Percentiles rank a stretch among this genome's conserved stretches.
Conservation (phyloP, 2,888 invertebrate genomes). For the Pyrrhia umbra region DNA sequence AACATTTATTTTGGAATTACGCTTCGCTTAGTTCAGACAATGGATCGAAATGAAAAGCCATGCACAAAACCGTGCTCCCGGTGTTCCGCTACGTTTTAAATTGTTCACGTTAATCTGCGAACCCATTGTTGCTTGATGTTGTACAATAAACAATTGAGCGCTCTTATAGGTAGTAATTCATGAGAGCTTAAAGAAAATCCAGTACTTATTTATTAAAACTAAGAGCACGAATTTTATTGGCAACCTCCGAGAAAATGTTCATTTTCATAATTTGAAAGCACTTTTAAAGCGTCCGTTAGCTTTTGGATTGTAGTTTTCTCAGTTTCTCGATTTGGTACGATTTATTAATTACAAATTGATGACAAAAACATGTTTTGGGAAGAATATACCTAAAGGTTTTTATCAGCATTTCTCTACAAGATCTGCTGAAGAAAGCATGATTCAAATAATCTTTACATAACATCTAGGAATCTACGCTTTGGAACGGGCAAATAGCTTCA, state of each 20-base stretch:
- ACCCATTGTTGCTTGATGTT: not conserved
- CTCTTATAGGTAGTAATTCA: not conserved
- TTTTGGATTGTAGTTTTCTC: no score
- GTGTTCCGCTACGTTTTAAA: not conserved
- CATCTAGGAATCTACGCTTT: no score
- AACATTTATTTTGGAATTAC: conserved; percentile 5
- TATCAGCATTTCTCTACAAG: no score
- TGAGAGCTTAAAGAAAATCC: not conserved
- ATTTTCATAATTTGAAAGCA: no score
- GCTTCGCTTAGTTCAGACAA: conserved; percentile 3
- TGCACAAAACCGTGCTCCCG: not conserved
- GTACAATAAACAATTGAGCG: not conserved
- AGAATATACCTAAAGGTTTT: no score
- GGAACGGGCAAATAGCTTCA: no score
- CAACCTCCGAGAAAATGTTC: no score
- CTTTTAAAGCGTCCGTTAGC: no score
- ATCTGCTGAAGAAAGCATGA: no score
- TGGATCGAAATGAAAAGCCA: not conserved
- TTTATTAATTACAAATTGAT: no score
- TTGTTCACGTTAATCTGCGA: not conserved
- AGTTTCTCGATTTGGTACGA: no score
- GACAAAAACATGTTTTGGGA: no score
- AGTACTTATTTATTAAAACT: not conserved
- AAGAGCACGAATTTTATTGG: not conserved
- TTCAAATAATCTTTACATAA: not conserved